Conservation (phyloP, 2,797 vertebrate genomes). For the Pseudochirops corinnae region DNA sequence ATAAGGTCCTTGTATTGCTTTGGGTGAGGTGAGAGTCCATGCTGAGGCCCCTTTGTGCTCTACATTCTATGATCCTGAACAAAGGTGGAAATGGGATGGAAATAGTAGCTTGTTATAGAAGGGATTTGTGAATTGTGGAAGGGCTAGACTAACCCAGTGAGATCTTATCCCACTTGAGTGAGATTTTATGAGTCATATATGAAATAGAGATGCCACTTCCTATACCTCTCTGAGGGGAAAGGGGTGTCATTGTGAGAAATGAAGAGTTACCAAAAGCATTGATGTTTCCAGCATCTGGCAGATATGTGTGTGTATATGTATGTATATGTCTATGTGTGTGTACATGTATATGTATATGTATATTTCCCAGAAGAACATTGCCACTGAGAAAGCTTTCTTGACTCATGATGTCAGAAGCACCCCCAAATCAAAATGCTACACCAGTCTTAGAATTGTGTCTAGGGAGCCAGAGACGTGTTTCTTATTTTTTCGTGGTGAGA, state of each 20-base stretch:
- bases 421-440: conserved; percentile 48
- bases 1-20: background rate
- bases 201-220: background rate
- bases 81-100: background rate
- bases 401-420: conserved; percentile 33
- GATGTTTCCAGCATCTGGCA: background rate
- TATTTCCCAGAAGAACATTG: conserved; percentile 5
- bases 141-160: background rate
- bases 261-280: background rate
- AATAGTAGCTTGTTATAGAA: background rate
- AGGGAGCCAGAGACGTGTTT: conserved; percentile 57
- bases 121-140: background rate
- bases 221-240: background rate
- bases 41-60: background rate
- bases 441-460: conserved; percentile 49
- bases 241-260: background rate
- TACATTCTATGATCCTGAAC: background rate
- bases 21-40: background rate
- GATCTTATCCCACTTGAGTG: background rate
- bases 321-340: no score
- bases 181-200: background rate
- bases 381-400: conserved; percentile 50
- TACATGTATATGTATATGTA: no score
- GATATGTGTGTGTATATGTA: background rate
- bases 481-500: conserved; percentile 77